Conservation (phyloP, 2,888 invertebrate genomes). For the Agrotis clavis region DNA sequence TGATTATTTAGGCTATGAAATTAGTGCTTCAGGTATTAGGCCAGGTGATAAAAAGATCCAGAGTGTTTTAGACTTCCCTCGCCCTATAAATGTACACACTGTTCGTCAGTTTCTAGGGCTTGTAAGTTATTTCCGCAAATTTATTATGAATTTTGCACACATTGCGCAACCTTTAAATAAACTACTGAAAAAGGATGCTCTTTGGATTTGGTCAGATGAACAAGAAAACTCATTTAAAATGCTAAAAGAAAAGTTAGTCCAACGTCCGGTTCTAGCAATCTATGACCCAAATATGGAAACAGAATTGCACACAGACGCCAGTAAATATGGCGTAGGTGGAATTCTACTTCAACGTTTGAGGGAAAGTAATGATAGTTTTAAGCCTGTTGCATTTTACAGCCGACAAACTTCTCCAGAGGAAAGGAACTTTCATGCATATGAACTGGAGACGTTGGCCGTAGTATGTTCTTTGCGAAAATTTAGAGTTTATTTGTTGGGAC, state of each 20-base stretch:
- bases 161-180: neutral
- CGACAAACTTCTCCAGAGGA: neutral
- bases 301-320: constrained; percentile 23
- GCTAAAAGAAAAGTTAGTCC: too few relatives aligned
- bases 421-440: constrained; percentile 51
- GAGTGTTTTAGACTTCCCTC: neutral
- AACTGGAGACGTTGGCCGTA: constrained; percentile 57
- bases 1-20: constrained; percentile 42
- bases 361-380: too few relatives aligned
- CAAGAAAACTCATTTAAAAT: too few relatives aligned
- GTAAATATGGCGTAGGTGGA: constrained; percentile 6
- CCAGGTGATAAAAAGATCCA: constrained; percentile 14
- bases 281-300: neutral
- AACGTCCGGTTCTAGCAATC: too few relatives aligned
- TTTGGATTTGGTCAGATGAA: neutral
- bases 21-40: constrained; percentile 33
- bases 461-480: constrained; percentile 10
- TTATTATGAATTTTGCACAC: constrained; percentile 4
- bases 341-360: neutral
- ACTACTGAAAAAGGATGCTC: neutral
- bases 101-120: constrained; percentile 3
- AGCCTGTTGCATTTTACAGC: too few relatives aligned
- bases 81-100: neutral
- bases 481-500: neutral
- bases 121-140: constrained; percentile 9